Evolutionary conservation across 1,140 invertebrate species (phyloP).

Genomic region (Lethrus apterus): DNA sequence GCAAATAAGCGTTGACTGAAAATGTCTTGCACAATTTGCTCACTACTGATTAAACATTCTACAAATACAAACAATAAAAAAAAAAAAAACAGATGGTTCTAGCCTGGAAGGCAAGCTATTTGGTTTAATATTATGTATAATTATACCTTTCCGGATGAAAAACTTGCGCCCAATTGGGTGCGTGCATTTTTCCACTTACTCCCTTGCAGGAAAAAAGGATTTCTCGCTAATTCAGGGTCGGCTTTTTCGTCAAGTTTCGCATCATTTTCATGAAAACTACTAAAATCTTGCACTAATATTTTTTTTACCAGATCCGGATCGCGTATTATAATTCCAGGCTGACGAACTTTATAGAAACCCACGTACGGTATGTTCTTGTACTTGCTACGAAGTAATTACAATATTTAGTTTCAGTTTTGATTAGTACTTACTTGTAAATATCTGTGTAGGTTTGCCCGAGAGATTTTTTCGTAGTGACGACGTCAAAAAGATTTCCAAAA

Average conservation of each 20-base stretch:
- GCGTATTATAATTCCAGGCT: conserved; percentile 45
- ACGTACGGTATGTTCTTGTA: conserved; percentile 38
- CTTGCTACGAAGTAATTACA: conserved; percentile 22
- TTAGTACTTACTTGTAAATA: conserved; percentile 27
- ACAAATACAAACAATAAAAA: too few relatives aligned
- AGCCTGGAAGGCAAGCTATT: conserved; percentile 6
- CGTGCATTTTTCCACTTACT: conserved; percentile 40
- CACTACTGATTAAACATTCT: too few relatives aligned
- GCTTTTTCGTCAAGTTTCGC: conserved; percentile 30
- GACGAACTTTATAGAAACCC: conserved; percentile 39
- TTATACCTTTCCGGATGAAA: conserved; percentile 34
- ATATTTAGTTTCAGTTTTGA: conserved; percentile 2
- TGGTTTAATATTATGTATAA: neutral
- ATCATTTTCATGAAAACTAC: conserved; percentile 41
- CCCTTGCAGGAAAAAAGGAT: conserved; percentile 39
- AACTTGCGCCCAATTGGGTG: conserved; percentile 37
- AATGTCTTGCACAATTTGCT: too few relatives aligned
- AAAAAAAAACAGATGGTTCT: too few relatives aligned
- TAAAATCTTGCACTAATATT: conserved; percentile 48
- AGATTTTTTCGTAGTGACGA: conserved; percentile 16
- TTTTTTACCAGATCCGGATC: conserved; percentile 49
- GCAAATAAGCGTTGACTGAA: too few relatives aligned
- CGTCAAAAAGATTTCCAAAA: conserved; percentile 36
- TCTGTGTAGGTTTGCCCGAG: conserved; percentile 18
- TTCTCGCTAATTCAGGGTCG: conserved; percentile 39